Evolutionary conservation across 2,797 vertebrate species (phyloP), one percentile per base, ranked within the genome.

Genomic region (Eulemur mongoz): DNA sequence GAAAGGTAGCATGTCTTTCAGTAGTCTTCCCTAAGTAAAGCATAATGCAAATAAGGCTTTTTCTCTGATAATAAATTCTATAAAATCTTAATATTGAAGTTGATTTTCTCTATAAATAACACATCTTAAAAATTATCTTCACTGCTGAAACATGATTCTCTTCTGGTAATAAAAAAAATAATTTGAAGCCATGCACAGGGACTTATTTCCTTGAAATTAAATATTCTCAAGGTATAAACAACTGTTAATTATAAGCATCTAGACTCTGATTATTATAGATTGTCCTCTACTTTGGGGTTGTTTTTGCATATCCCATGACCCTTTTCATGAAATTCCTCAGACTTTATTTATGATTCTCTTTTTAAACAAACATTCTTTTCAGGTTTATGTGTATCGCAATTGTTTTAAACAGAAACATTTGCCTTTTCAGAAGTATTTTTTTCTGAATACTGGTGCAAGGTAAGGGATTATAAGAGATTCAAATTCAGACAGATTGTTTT

Each of bases 1-100:
- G 97, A 98, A 98, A 73, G 98, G 98, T 48, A 98, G 48, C 92
- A 98, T 93, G 95, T 98, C 97, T 96, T 98, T 98, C 80, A 98
- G 80, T 54, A 98, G 93, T 14, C 90, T 98, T 93, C 98, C 98
- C 98, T 99, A 93, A 91, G 93, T 14, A 96, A 96, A 96, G 1
- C 93, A 96, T 90, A n/a, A 93, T 32, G 25, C 17, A 89, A 91
- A 45, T 73, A 88, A 89, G 18, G 38, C 2, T 18, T 76, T 92
- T 59, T 48, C 59, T 61, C 57, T 50, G 22, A 69, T 8, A 65
- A 83, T 79, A 85, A 43, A 54, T 59, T 88, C 75, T 22, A 38
- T 75, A 69, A 82, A 78, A 73, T 45, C 5, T 25, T 72, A 38
- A 81, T 48, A 13, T 40, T 45, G 14, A 73, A 70, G 32, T 35